Conservation (phyloP, 2,797 vertebrate species). For the Megaceryle alcyon region DNA sequence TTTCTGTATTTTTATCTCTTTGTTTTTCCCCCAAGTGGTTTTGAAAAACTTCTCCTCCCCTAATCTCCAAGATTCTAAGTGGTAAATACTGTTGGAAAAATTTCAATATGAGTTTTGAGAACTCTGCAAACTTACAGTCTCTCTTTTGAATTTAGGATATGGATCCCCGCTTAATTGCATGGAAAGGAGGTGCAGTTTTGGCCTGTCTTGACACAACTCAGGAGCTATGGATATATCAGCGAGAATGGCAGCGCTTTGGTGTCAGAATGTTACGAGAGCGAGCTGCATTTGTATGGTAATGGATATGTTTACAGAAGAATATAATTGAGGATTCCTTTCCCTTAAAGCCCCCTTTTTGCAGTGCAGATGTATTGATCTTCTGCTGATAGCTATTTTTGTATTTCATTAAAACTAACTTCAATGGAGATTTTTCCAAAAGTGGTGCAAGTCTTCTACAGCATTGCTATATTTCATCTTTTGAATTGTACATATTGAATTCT, state of each 20-base stretch:
- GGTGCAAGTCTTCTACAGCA: background rate
- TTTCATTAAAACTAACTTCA: background rate
- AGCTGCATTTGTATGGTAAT: slow-evolving; percentile 92
- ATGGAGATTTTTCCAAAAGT: background rate
- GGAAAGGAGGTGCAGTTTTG: slow-evolving; percentile 96
- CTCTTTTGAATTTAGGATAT: slow-evolving; percentile 84
- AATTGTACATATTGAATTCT: background rate
- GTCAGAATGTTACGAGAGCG: slow-evolving; percentile 95
- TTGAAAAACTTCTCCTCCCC: background rate
- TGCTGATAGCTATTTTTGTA: slow-evolving; percentile 20
- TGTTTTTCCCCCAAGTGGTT: background rate
- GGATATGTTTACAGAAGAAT: background rate
- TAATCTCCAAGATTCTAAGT: background rate
- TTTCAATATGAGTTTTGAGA: background rate
- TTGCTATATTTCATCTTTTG: background rate
- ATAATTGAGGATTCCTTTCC: background rate
- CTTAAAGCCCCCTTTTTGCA: background rate
- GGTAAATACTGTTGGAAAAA: background rate
- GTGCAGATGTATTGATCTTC: background rate
- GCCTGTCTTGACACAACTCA: slow-evolving; percentile 97
- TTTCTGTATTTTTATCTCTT: background rate
- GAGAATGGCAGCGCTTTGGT: slow-evolving; percentile 95
- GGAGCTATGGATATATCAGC: slow-evolving; percentile 96
- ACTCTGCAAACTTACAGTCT: background rate
- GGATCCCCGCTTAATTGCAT: slow-evolving; percentile 92